phyloP scores from a whole-genome alignment of 2,888 invertebrate genomes.

The Aplocera efformata region DNA sequence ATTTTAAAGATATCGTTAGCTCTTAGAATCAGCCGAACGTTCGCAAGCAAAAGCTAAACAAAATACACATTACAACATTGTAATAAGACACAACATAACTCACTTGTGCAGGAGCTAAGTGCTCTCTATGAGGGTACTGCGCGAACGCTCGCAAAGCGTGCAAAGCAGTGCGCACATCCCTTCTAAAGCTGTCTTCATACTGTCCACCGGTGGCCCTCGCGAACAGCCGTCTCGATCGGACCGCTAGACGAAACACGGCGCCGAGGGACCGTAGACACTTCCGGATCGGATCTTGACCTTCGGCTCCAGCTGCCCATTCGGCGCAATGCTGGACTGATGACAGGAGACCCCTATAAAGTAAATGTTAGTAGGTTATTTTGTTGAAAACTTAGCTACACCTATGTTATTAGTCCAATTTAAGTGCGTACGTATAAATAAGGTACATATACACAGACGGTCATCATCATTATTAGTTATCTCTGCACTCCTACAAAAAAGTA shows the following conservation, averaged over 20 bases:
- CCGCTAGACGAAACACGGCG: constrained; percentile 95
- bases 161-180: constrained; percentile 90
- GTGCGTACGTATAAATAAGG: no score
- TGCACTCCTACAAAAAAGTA: no score
- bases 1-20: constrained; percentile 92
- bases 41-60: no score
- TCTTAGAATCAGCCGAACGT: no score
- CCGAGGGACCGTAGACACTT: constrained; percentile 95
- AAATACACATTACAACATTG: no score
- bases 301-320: constrained; percentile 91
- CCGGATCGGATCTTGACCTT: constrained; percentile 93
- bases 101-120: constrained; percentile 88
- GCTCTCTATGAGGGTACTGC: constrained; percentile 84
- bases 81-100: no score
- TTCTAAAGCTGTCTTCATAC: constrained; percentile 91
- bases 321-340: constrained; percentile 95
- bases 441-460: no score
- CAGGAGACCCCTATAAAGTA: constrained; percentile 84
- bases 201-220: constrained; percentile 93
- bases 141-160: constrained; percentile 88
- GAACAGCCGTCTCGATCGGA: constrained; percentile 92
- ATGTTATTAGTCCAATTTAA: no score
- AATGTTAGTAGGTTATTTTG: no score
- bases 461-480: no score
- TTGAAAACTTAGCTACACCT: no score